Evolutionary conservation across 1,140 invertebrate genomes (phyloP).

Genomic region (Meteorus sp.): DNA sequence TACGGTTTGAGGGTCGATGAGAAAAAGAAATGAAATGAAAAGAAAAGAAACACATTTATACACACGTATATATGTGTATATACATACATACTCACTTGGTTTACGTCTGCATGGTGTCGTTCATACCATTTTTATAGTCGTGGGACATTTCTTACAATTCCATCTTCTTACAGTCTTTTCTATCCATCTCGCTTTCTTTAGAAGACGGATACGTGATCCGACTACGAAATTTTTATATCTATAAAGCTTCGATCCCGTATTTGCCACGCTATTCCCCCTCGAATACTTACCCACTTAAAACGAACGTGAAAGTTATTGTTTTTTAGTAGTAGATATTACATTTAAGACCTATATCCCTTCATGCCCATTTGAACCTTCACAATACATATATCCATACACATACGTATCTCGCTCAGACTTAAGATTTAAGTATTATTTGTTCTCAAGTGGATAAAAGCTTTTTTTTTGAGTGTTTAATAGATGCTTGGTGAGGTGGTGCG

Average conservation of each 20-base stretch:
- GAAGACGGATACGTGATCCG: slow-evolving; percentile 14
- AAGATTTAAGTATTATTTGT: slow-evolving; percentile 32
- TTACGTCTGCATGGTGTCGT: neutral
- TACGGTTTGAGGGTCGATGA: slow-evolving; percentile 15
- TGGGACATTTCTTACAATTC: slow-evolving; percentile 9
- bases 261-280: neutral
- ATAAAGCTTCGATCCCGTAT: slow-evolving; percentile 1
- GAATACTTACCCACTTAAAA: slow-evolving; percentile 1
- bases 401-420: too few species aligned
- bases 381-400: too few species aligned
- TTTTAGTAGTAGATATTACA: neutral
- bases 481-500: slow-evolving; percentile 27
- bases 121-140: slow-evolving; percentile 9
- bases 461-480: slow-evolving; percentile 34
- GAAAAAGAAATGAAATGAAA: too few species aligned
- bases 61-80: too few species aligned
- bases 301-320: slow-evolving; percentile 7
- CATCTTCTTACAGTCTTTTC: slow-evolving; percentile 13
- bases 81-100: neutral
- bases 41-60: too few species aligned
- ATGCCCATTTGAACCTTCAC: neutral
- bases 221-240: slow-evolving; percentile 4
- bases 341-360: neutral
- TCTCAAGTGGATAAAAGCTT: slow-evolving; percentile 39
- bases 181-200: slow-evolving; percentile 19